Evolutionary conservation across 37 sponge, comb jelly and placozoan genomes (phyloP), one percentile per base, ranked within the genome.

Genomic region (Geodia barretti): DNA sequence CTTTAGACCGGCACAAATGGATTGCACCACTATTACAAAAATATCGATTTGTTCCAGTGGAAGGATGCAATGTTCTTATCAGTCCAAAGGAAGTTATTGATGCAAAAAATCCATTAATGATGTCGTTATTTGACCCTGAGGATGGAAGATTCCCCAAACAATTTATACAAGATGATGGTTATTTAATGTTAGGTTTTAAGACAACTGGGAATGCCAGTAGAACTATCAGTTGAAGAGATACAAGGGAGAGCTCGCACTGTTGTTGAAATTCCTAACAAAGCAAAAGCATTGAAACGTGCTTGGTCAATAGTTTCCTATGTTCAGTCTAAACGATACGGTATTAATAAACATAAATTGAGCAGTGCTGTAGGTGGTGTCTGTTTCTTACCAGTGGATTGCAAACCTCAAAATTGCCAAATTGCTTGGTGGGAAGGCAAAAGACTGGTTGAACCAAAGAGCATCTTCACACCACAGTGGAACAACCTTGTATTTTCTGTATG

Each of bases 81-180:
- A 54, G 17, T 31, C 78, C 85, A 23, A 4, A 14, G 60, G 39
- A 75, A 7, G 28, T 90, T 14, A 84, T 90, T 36, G 77, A 84
- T 61, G 28, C 77, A 73, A 40, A 9, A 1, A 62, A 77, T 3
- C 4, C 39, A 35, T 64, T 29, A 21, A 36, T 90, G 31, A 58
- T 20, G 9, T 23, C 9, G 11, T 62, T 90, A 2, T 90, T 77
- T 69, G 60, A 70, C 20, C 40, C 25, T 5, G 25, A 7, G 62
- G 90, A 90, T 3, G 90, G 72, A 21, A 66, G 77, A 20, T 90
- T 90, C 68, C 90, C 90, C 20, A 66, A 75, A 17, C 29, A 23
- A n/a, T 64, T 84, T 36, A 4, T 65, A n/a, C 25, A 82, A 29
- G 47, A 34, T 34, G 23, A 31, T n/a, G n/a, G n/a, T 60, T 28